Base-by-base conservation (phyloP, 1,140 invertebrate species). In the Agrilus planipennis region DNA sequence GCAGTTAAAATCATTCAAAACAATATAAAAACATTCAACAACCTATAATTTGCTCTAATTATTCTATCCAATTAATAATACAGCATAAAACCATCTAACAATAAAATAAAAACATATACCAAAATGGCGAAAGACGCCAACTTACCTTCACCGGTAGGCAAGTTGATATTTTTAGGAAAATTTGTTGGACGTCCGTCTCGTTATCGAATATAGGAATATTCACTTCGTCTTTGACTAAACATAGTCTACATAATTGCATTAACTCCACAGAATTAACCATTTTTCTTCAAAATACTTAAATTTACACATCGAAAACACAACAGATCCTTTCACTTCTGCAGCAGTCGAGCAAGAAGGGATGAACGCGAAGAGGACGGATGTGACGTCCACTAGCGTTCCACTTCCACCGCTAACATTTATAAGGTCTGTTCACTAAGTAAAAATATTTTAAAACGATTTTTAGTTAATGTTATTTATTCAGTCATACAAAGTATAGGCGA, bases 131-230 rank as follows among this genome's bases (percentile, higher is more conserved):
- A 51, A 48, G 54, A 56, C 46, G 51, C 52, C 50, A 44, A 58
- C 68, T 71, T 70, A 74, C 72, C 71, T 72, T 73, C 55, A 73
- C 70, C 62, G 71, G 71, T 52, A 74, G 64, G 54, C 71, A 73
- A 38, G 70, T 64, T 50, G 65, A 62, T 45, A 73, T 73, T 62
- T 73, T 74, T 41, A 69, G 57, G 48, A 67, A 73, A 45, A 72
- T 70, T 50, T 72, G 68, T 48, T 68, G 58, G 28, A 66, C 64
- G 49, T 73, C 68, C 27, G 67, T 67, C 17, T 71, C 66, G 42
- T 67, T 70, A 20, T 68, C 72, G 47, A 74, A 74, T 51, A 74
- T 74, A 34, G 69, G 64, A 43, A 71, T 60, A 43, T 67, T 67
- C 16, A 71, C 72, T 49, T 65, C 60, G 32, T 74, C 70, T 54